Evolutionary conservation across 2,113 vertebrate genomes (phyloP).

Genomic region (Mobula hypostoma): DNA sequence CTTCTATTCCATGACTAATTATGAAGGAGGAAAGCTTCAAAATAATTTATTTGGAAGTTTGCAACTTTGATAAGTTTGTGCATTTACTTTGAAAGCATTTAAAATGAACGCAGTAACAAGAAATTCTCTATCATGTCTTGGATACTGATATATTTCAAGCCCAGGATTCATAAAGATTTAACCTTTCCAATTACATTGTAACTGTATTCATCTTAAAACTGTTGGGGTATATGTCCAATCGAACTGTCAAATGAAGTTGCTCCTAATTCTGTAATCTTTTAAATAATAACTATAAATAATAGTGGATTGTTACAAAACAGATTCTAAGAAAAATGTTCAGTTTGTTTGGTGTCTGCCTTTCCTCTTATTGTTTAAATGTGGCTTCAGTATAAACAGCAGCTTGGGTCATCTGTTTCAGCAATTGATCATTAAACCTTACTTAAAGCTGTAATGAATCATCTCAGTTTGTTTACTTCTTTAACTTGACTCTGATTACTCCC

Average conservation of each 20-base stretch:
- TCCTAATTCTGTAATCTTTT: background rate
- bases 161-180: background rate
- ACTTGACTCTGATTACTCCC: background rate
- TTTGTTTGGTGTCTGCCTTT: conserved; percentile 81
- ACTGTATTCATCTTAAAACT: background rate
- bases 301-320: conserved; percentile 47
- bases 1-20: background rate
- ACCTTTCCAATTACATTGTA: background rate
- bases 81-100: background rate
- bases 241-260: background rate
- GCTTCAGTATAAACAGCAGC: conserved; percentile 78
- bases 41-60: background rate
- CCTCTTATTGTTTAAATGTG: conserved; percentile 91
- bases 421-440: conserved; percentile 55
- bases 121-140: background rate
- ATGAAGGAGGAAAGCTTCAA: background rate
- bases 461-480: background rate
- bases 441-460: background rate
- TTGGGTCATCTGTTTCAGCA: conserved; percentile 76
- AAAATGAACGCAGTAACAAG: background rate
- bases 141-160: background rate
- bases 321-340: conserved; percentile 72
- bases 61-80: background rate
- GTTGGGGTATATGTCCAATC: background rate
- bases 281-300: background rate